Evolutionary conservation across 2,113 vertebrate genomes (phyloP).

Genomic region (Myotis davidii): DNA sequence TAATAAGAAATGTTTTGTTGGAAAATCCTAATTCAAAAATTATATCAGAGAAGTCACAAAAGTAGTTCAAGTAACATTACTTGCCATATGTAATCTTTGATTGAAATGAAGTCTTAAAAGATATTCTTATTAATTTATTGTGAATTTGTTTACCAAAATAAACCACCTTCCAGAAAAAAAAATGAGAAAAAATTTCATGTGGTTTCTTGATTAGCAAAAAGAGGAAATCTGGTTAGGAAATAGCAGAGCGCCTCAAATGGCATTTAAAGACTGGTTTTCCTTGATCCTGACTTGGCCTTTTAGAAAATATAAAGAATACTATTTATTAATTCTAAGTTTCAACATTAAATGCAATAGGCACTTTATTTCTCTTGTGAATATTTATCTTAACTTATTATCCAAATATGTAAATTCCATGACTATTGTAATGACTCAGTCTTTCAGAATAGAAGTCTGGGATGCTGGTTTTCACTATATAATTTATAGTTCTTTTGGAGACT

Average conservation of each 20-base stretch:
- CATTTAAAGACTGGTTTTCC: neutral
- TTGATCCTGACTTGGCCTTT: neutral
- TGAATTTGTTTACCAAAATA: neutral
- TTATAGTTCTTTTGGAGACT: neutral
- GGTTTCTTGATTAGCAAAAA: neutral
- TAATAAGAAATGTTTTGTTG: neutral
- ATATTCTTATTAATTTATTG: neutral
- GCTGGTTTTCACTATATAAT: neutral
- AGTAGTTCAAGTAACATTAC: neutral
- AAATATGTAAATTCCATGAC: neutral
- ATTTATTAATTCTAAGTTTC: neutral
- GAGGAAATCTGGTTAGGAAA: neutral
- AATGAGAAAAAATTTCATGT: neutral
- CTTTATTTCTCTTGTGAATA: neutral
- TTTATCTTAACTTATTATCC: neutral
- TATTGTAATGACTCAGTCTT: neutral
- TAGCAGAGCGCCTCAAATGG: neutral
- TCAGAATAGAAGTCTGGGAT: neutral
- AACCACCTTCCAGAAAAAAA: neutral
- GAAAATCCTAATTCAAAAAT: neutral
- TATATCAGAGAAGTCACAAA: neutral
- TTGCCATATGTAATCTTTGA: neutral
- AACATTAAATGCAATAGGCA: neutral
- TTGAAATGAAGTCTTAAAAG: neutral
- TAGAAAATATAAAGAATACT: neutral